These are phyloP conservation scores for Equus quagga DNA, from an alignment of 2,113 vertebrate species.

Conservation along the genomic window DNA sequence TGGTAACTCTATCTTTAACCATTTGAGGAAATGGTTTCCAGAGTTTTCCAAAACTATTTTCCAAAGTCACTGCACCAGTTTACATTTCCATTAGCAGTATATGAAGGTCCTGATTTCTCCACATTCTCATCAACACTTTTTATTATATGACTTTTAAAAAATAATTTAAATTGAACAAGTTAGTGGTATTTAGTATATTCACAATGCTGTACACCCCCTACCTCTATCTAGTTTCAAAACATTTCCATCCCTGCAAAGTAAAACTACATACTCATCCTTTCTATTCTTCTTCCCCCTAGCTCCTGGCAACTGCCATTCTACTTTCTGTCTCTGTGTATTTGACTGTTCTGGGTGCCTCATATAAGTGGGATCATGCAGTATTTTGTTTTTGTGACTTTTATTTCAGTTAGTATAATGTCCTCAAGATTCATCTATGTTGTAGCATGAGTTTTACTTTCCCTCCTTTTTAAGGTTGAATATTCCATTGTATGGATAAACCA, in stretches of 20 bases:
- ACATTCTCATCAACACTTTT: neutral
- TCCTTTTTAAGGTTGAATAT: neutral
- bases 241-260: neutral
- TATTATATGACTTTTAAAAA: neutral
- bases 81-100: neutral
- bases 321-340: neutral
- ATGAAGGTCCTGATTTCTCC: neutral
- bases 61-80: neutral
- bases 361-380: neutral
- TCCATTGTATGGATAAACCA: neutral
- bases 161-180: conserved; percentile 6
- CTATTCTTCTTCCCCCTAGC: neutral
- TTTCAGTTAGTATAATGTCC: neutral
- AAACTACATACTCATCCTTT: neutral
- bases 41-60: neutral
- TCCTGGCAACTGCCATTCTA: neutral
- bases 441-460: neutral
- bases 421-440: neutral
- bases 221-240: neutral
- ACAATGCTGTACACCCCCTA: neutral
- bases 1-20: neutral
- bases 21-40: neutral
- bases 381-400: neutral
- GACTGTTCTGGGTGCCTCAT: neutral
- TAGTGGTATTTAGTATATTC: neutral